Base-by-base conservation (phyloP, 2,113 vertebrate species). In the Grammomys surdaster region DNA sequence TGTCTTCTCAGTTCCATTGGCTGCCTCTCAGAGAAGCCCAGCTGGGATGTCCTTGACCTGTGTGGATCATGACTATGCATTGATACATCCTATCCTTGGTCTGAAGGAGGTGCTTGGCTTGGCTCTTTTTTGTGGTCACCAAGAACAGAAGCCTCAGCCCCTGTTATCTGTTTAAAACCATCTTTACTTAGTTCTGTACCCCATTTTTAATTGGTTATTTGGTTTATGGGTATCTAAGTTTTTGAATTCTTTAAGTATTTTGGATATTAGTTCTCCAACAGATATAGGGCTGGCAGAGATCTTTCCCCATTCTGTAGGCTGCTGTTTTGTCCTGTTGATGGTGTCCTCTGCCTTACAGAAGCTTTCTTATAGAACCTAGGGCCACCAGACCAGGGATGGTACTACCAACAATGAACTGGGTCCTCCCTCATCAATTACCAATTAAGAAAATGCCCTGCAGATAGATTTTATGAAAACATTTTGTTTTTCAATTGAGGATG, bases 1-100 rank as follows among this genome's bases (percentile, higher is more conserved):
- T 1, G 17, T 43, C 63, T 11, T 28, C 16, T 40, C 54, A 14
- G 5, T 20, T 40, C 2, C 0, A 12, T 20, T 69, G 40, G 43
- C 43, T 69, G 16, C 9, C 14, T 67, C 28, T 48, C 60, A 16
- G 36, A 56, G 43, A 70, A 63, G 67, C 0, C 22, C 12, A 1
- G 63, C 1, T 1, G 2, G 51, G 17, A 36, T 5, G 28, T 5
- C 28, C 40, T 80, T 80, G 33, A 40, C 46, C 33, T 10, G 0
- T 5, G 2, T 40, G 2, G 5, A 31, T 46, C 19, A 1, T 0
- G 3, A 13, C 5, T 22, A 3, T 7, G 8, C 12, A 5, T 0
- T n/a, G 7, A 13, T 54, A 28, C 0, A 26, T 2, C 65, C 69
- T 0, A 0, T 33, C 8, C 48, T 46, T 20, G 1, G 19, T 11